Evolutionary conservation across 2,797 vertebrate species (phyloP), one percentile per base, ranked within the genome.

Genomic region (Ispidina picta): DNA sequence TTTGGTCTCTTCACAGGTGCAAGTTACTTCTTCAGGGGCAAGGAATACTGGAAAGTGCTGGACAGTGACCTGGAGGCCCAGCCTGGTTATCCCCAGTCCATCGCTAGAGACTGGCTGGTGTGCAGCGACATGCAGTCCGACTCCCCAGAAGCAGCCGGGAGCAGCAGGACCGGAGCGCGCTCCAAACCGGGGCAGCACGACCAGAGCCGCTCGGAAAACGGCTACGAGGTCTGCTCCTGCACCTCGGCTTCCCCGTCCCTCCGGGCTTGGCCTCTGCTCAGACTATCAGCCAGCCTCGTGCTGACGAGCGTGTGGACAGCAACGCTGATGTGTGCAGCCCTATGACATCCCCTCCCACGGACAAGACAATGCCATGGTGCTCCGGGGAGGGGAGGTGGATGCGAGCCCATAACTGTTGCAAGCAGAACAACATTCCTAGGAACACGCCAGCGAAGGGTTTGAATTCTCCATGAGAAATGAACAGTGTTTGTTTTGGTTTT

Each of bases 11-110:
- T 66, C 3, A 22, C 26, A 99, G 99, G 99, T 46, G 98, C 98
- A 3, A 98, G 98, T 43, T 99, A 99, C 94, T 99, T 99, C 97
- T 99, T 99, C 96, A 98, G 98, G 33, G 99, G 98, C 83, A 98
- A 98, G 90, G 98, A 99, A 49, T 99, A 99, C 97, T 99, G 99
- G 99, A 98, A 98, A 25, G 98, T 99, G 73, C 94, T 96, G 19
- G 98, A 98, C 90, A 98, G 98, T 0, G 98, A 98, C 80, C 98
- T 98, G 98, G 98, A 99, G 89, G 98, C 80, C 6, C 99, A 98
- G 52, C 95, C 97, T 0, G 98, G 98, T 2, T 99, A 97, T 86
- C 99, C 99, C 0, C 98, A 97, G 80, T 97, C 98, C 93, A 98
- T 98, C 0, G 98, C 98, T 2, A 98, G 95, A 82, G 99, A 99